Evolutionary conservation across 2,113 vertebrate genomes (phyloP), one percentile per base, ranked within the genome.

Genomic region (Orientallactaga bullata): DNA sequence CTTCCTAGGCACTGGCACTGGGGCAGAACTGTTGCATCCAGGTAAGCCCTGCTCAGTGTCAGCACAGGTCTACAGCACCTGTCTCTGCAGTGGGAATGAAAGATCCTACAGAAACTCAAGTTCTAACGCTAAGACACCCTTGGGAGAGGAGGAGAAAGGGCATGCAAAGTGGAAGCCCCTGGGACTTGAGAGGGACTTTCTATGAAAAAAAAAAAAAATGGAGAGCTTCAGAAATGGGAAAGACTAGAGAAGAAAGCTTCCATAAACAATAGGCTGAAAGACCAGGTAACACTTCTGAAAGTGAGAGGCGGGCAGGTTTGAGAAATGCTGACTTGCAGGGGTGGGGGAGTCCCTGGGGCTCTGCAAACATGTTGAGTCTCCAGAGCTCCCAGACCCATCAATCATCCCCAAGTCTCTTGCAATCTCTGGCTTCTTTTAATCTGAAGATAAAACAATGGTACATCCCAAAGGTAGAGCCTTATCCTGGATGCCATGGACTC

Each of bases 1-100:
- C 5, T 76, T 99, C 55, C 95, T 99, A 85, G 98, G 98, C 32
- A 98, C 99, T 32, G 98, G 98, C 35, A 97, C 85, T 0, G 99
- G 99, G 82, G 98, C 98, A 1, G 97, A 98, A 51, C 98, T 99
- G 66, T 98, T 99, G 24, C 58, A 0, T 47, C 85, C 96, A 90
- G 93, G 96, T 95, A 65, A 94, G 85, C 55, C 37, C 73, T 18
- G 4, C 35, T 32, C 0, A 1, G 35, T 28, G 24, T 88, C 23
- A 60, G 42, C 32, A 23, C 11, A 35, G 72, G 13, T 3, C 71
- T 73, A 28, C 23, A 7, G 18, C 92, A n/a, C 6, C 51, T 32
- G 42, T 13, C 73, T 26, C 15, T 58, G 66, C 24, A 3, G 39
- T 61, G 65, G 32, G 26, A 35, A 63, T 5, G 13, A 60, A 17